These are phyloP conservation scores for Actinia equina DNA, from an alignment of 64 coral and sea anemone species.

Conservation along the genomic window DNA sequence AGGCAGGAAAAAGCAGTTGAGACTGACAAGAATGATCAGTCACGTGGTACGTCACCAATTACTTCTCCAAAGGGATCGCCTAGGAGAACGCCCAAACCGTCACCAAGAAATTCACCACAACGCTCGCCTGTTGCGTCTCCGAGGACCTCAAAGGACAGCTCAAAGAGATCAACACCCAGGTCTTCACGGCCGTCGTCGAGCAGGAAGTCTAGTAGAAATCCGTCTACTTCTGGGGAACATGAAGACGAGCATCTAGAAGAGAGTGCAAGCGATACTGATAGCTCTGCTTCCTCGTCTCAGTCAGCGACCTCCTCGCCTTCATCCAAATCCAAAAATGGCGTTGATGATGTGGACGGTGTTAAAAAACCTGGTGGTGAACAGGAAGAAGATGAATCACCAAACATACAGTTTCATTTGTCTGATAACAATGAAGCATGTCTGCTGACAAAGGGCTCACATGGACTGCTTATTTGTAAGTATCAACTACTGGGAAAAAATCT, in stretches of 20 bases:
- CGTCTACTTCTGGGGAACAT: constrained; percentile 42
- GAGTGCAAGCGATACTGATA: constrained; percentile 48
- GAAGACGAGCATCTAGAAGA: constrained; percentile 17
- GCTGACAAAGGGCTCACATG: constrained; percentile 93
- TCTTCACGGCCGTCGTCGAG: constrained; percentile 37
- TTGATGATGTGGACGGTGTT: background rate
- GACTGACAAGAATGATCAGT: background rate
- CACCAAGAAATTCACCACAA: constrained; percentile 49
- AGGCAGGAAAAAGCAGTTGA: constrained; percentile 21
- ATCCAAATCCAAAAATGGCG: constrained; percentile 2
- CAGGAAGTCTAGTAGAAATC: constrained; percentile 38
- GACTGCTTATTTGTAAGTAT: constrained; percentile 93
- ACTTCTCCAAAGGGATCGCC: constrained; percentile 23
- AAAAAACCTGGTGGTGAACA: background rate
- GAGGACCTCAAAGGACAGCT: constrained; percentile 27
- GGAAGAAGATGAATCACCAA: constrained; percentile 52
- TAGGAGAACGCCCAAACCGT: constrained; percentile 44
- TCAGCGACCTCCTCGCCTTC: constrained; percentile 51
- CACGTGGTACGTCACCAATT: background rate
- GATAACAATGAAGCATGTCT: constrained; percentile 90
- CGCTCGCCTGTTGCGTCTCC: constrained; percentile 45
- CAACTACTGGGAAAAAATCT: background rate
- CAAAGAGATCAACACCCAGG: constrained; percentile 49
- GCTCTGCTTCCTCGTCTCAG: constrained; percentile 39
- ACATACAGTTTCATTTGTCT: constrained; percentile 73